Evolutionary conservation across 1,140 invertebrate species (phyloP), one percentile per base, ranked within the genome.

Genomic region (Drosophila nigromelanica): DNA sequence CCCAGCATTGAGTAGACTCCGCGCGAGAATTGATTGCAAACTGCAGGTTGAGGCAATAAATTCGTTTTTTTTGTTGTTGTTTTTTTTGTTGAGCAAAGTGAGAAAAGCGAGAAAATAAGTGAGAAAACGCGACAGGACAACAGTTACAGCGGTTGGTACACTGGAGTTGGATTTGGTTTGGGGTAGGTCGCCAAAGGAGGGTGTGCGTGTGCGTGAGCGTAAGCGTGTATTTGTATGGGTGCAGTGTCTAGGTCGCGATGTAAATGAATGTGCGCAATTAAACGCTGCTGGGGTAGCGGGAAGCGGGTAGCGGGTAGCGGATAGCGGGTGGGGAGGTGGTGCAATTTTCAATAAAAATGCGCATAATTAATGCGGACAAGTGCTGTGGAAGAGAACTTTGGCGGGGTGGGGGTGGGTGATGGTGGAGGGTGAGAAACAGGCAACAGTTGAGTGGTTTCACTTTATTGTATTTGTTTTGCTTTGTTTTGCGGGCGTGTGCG

Each of bases 1-100:
- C 97, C 98, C 86, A 99, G 93, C 95, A 99, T 96, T 14, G 97
- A 96, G 90, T 96, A 96, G 54, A 98, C 97, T 45, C 97, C 97
- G 76, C 97, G 94, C 39, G 96, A 96, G 92, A 99, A 97, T 92
- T 98, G 97, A 92, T 95, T 95, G 92, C 98, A 98, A 90, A 98
- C 98, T 99, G 95, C 48, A 72, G 82, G 75, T 78, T 70, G 80
- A 68, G 73, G 78, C 77, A 86, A 86, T 86, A 86, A 86, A 86
- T 45, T 47, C 50, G 33, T 40, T 21, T 62, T 24, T 18, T 18
- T 18, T 18, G 1, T 18, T 18, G 18, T 67, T 40, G 14, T 45
- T 58, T 69, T 27, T 40, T 50, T 52, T 45, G 54, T 24, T 24
- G 2, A 2, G 21, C 3, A 24, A 24, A 11, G 39, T 27, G 12